phyloP scores from a whole-genome alignment of 2,888 invertebrate genomes.

The Pandemis corylana region DNA sequence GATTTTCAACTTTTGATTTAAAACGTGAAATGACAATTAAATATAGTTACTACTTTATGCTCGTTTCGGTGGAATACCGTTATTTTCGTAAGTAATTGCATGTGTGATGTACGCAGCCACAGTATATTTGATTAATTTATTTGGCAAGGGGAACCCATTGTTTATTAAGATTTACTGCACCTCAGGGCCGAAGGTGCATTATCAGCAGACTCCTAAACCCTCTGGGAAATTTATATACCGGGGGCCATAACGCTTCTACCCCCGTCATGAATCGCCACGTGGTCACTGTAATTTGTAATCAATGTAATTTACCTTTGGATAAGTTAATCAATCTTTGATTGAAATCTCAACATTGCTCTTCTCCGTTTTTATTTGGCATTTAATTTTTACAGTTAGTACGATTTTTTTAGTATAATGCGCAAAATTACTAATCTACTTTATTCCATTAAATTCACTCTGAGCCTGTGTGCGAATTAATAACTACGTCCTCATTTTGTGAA shows the following conservation, averaged over 20 bases:
- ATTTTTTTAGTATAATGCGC: too few species aligned
- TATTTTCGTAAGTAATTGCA: background rate
- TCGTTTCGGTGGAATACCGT: background rate
- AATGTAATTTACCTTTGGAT: conserved; percentile 29
- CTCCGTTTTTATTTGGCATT: too few species aligned
- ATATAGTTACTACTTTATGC: too few species aligned
- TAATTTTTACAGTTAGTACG: too few species aligned
- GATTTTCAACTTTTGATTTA: too few species aligned
- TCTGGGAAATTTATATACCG: conserved; percentile 66
- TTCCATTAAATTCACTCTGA: too few species aligned
- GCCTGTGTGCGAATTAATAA: too few species aligned
- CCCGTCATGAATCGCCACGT: conserved; percentile 49
- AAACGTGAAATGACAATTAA: too few species aligned
- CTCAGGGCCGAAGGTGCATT: conserved; percentile 68
- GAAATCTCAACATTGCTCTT: too few species aligned
- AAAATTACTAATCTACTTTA: too few species aligned
- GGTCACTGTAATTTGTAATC: conserved; percentile 53
- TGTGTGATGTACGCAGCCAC: conserved; percentile 18
- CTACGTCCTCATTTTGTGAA: too few species aligned
- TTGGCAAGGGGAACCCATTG: conserved; percentile 44
- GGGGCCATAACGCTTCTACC: conserved; percentile 62
- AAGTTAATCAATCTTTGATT: conserved; percentile 12
- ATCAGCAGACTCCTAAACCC: conserved; percentile 62
- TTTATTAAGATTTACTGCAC: conserved; percentile 79
- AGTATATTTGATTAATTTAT: conserved; percentile 48